Evolutionary conservation across 2,888 invertebrate species (phyloP).

Genomic region (Melinaea menophilus): DNA sequence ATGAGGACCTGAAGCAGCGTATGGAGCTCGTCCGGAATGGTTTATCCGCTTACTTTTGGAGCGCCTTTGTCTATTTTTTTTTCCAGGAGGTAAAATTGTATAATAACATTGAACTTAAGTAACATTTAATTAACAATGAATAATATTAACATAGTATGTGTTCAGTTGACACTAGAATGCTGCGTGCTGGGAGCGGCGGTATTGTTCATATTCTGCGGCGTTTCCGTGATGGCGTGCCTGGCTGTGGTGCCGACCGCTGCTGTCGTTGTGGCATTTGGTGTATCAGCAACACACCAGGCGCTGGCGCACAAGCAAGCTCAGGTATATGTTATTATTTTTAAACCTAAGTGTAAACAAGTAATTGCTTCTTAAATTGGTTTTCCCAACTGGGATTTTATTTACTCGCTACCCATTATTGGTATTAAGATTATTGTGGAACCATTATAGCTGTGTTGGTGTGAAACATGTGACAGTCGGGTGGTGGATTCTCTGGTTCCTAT

Average conservation of each 20-base stretch:
- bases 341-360: no score
- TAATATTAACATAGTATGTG: background rate
- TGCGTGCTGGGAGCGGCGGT: constrained; percentile 80
- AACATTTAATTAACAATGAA: background rate
- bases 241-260: constrained; percentile 40
- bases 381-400: no score
- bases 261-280: constrained; percentile 31
- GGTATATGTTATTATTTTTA: constrained; percentile 28
- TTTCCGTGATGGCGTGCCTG: constrained; percentile 45
- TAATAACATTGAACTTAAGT: background rate
- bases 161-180: constrained; percentile 58
- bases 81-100: constrained; percentile 50
- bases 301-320: constrained; percentile 35
- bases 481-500: no score
- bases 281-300: constrained; percentile 31
- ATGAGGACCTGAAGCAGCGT: constrained; percentile 43
- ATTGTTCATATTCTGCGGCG: constrained; percentile 82
- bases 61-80: constrained; percentile 50
- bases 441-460: no score
- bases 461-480: no score
- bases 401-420: no score
- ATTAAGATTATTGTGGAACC: no score
- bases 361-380: no score
- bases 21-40: constrained; percentile 41
- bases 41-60: constrained; percentile 38